Conservation (phyloP, 1,140 invertebrate species). For the Andricus grossulariae region DNA sequence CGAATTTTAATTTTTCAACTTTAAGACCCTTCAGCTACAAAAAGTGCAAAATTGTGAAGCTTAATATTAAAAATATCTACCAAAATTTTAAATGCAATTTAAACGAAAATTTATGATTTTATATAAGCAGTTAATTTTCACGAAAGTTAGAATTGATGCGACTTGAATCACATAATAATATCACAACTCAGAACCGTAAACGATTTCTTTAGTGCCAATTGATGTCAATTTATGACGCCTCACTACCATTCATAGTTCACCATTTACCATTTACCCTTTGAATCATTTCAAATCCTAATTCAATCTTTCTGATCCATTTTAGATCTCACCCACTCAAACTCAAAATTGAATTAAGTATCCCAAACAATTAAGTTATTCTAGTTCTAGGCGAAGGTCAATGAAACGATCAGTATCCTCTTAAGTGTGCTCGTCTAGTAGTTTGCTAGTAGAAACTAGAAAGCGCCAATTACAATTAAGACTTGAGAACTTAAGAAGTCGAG, state of each 20-base stretch:
- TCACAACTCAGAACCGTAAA: slow-evolving; percentile 3
- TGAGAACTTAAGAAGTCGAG: neutral
- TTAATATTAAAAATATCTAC: too few relatives aligned
- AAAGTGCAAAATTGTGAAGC: too few relatives aligned
- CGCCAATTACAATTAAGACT: neutral
- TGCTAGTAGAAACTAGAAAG: slow-evolving; percentile 4
- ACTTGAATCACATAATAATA: slow-evolving; percentile 7
- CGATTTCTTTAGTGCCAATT: slow-evolving; percentile 15
- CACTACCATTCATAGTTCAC: neutral
- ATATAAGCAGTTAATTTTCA: too few relatives aligned
- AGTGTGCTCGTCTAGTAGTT: neutral
- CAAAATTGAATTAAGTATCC: neutral
- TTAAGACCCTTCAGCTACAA: too few relatives aligned
- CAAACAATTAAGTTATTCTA: slow-evolving; percentile 2
- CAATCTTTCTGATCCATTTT: neutral
- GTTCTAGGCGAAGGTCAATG: neutral
- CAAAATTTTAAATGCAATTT: too few relatives aligned
- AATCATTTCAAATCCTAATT: slow-evolving; percentile 17
- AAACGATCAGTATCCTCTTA: neutral
- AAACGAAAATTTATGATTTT: too few relatives aligned
- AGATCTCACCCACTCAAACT: neutral
- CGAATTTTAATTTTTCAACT: too few relatives aligned
- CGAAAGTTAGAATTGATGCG: neutral
- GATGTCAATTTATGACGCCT: slow-evolving; percentile 10
- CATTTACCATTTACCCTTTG: slow-evolving; percentile 3